A percentile compares a stretch with the other conserved stretches of the same genome.
These are phyloP conservation scores for Mungos mungo DNA, from an alignment of 2,113 vertebrate species.

Conservation along the genomic window DNA sequence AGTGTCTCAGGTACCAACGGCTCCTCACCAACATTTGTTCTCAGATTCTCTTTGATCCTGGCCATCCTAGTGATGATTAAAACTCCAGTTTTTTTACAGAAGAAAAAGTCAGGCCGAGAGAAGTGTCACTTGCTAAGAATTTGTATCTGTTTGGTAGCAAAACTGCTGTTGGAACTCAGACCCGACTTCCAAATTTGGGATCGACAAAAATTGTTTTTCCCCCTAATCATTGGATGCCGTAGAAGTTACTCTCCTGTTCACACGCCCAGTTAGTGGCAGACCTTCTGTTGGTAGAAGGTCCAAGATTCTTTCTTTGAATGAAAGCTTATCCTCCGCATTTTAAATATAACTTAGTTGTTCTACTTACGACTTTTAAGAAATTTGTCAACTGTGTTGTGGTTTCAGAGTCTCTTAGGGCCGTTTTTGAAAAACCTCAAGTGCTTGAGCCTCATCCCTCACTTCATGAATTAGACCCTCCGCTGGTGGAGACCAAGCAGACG, in stretches of 20 bases:
- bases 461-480: background rate
- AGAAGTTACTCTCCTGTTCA: background rate
- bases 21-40: background rate
- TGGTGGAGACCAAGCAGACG: background rate
- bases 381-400: background rate
- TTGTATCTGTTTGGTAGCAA: background rate
- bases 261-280: background rate
- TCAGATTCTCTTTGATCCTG: background rate
- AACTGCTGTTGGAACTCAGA: background rate
- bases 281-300: background rate
- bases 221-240: background rate
- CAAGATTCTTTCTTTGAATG: background rate
- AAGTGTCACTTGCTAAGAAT: background rate
- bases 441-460: background rate
- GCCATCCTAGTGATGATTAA: background rate
- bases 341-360: background rate
- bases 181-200: background rate
- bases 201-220: background rate
- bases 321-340: background rate
- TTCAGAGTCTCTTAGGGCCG: fast-evolving
- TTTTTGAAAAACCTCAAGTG: background rate
- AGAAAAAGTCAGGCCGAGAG: background rate
- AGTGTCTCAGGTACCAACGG: too few species aligned
- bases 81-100: background rate
- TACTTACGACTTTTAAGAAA: background rate